Percentiles rank a stretch among this genome's conserved stretches.
Evolutionary conservation across 2,888 invertebrate genomes (phyloP).

Genomic region (Nomada fucata): DNA sequence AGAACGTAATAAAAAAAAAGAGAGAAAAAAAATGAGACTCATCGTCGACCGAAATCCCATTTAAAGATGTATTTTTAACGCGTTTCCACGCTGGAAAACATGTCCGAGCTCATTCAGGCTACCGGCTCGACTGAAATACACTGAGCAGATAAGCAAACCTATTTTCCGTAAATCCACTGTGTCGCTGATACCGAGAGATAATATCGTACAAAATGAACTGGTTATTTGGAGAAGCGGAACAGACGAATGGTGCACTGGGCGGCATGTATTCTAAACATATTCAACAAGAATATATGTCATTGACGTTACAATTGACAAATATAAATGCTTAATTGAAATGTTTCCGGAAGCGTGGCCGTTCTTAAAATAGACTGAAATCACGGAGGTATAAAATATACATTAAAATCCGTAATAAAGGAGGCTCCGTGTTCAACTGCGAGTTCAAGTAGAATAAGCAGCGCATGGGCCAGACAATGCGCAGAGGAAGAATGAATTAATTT

Average conservation of each 20-base stretch:
- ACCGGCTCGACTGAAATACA: slow-evolving; percentile 5
- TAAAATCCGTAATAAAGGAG: background rate
- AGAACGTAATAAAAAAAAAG: slow-evolving; percentile 51
- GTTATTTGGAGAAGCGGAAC: background rate
- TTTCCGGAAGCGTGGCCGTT: background rate
- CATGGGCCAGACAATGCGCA: slow-evolving; percentile 15
- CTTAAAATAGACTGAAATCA: background rate
- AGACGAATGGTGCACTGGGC: background rate
- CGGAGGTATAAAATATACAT: too few relatives aligned
- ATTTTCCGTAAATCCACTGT: slow-evolving; percentile 16
- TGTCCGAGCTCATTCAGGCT: slow-evolving; percentile 50
- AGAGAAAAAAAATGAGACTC: slow-evolving; percentile 51
- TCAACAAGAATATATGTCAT: background rate
- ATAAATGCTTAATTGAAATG: background rate
- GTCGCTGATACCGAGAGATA: background rate
- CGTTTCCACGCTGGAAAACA: slow-evolving; percentile 61
- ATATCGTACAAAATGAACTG: background rate
- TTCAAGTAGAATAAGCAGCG: slow-evolving; percentile 26
- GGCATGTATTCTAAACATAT: background rate
- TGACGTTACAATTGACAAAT: background rate
- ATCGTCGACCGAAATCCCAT: slow-evolving; percentile 63
- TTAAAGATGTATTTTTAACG: slow-evolving; percentile 73
- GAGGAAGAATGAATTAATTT: background rate
- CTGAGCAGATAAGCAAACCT: slow-evolving; percentile 23
- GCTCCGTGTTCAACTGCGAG: background rate